A percentile compares a stretch with the other conserved stretches of the same genome.
Conservation (phyloP, 2,888 invertebrate species). For the Empis livida region DNA sequence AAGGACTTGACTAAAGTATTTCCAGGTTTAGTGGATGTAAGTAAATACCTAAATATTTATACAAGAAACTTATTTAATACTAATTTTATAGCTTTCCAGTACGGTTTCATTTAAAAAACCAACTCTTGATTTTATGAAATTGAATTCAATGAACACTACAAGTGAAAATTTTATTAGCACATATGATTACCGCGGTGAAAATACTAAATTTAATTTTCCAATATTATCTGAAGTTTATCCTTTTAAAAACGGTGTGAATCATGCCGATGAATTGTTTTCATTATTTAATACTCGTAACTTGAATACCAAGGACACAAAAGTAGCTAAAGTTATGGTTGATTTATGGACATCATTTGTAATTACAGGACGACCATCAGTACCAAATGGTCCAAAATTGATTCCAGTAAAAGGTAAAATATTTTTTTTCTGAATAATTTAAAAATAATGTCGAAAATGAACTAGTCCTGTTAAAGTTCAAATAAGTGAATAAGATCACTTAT, state of each 20-base stretch:
- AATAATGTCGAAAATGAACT: too few relatives aligned
- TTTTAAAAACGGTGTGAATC: slow-evolving; percentile 41
- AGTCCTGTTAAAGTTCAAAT: too few relatives aligned
- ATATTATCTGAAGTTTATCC: slow-evolving; percentile 34
- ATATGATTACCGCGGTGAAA: slow-evolving; percentile 37
- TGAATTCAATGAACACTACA: slow-evolving; percentile 18
- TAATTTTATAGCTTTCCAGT: slow-evolving; percentile 17
- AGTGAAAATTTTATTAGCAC: slow-evolving; percentile 37
- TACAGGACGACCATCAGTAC: slow-evolving; percentile 20
- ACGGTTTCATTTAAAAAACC: slow-evolving; percentile 33
- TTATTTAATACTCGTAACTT: slow-evolving; percentile 34
- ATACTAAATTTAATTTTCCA: slow-evolving; percentile 36
- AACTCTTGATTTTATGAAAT: slow-evolving; percentile 28
- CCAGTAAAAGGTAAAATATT: slow-evolving; percentile 9
- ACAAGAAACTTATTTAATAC: background rate
- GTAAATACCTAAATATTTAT: slow-evolving; percentile 10
- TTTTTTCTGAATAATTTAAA: too few relatives aligned
- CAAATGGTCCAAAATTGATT: slow-evolving; percentile 7
- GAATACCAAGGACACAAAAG: slow-evolving; percentile 25
- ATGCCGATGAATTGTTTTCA: slow-evolving; percentile 47
- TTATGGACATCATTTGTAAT: slow-evolving; percentile 35
- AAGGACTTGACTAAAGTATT: slow-evolving; percentile 34
- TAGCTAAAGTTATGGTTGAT: slow-evolving; percentile 37
- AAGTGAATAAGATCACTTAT: too few relatives aligned
- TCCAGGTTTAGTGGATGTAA: slow-evolving; percentile 39